Percentiles rank a stretch among this genome's conserved stretches.
These are phyloP conservation scores for Dryoscopus gambensis DNA, from an alignment of 2,113 vertebrate genomes.

Conservation along the genomic window DNA sequence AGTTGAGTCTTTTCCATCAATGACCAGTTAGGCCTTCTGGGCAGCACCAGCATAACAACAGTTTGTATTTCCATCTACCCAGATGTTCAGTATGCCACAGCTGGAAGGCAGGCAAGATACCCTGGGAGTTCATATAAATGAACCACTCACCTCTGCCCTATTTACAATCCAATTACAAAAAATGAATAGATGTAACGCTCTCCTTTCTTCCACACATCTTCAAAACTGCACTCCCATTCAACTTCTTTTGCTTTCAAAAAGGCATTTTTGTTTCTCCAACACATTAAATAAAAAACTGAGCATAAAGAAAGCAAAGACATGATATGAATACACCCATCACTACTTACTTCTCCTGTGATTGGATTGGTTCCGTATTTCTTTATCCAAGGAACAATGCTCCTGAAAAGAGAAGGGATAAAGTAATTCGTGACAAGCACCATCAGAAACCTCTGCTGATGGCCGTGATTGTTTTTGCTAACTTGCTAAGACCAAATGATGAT, in stretches of 20 bases:
- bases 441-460: not conserved
- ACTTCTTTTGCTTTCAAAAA: not conserved
- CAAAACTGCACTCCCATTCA: not conserved
- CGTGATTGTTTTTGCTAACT: not conserved
- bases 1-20: not conserved
- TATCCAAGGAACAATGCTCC: slow-evolving; percentile 96
- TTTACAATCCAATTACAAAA: not conserved
- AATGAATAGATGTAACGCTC: not conserved
- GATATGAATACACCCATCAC: not conserved
- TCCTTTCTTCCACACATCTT: not conserved
- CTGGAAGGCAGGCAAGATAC: not conserved
- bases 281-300: not conserved
- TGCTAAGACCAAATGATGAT: not conserved
- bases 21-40: not conserved
- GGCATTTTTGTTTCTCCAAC: not conserved
- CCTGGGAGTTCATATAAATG: not conserved
- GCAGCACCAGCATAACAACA: not conserved
- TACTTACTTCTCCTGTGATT: slow-evolving; percentile 87
- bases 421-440: not conserved
- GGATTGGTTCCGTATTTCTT: slow-evolving; percentile 96
- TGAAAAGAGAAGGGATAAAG: slow-evolving; percentile 44
- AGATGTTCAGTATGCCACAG: not conserved
- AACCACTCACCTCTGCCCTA: not conserved
- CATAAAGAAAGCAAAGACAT: not conserved
- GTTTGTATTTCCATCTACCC: not conserved